phyloP scores from a whole-genome alignment of 2,888 invertebrate species.

The Ganaspis brasiliensis region DNA sequence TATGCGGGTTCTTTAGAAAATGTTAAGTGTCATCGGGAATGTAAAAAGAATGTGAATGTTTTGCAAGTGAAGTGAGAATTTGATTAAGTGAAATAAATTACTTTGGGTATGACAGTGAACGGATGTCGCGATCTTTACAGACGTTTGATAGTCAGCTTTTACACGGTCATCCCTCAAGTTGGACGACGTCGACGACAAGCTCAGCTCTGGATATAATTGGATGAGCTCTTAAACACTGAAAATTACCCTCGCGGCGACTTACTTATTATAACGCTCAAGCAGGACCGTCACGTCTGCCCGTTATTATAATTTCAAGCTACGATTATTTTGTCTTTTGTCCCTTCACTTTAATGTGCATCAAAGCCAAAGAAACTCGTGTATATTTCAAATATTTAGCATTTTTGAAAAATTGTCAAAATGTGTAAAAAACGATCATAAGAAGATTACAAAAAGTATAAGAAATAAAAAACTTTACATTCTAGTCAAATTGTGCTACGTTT shows the following conservation, averaged over 20 bases:
- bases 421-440: no score
- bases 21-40: background rate
- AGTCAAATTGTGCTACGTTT: no score
- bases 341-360: conserved; percentile 58
- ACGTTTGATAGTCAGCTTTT: conserved; percentile 69
- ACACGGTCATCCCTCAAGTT: conserved; percentile 68
- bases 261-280: conserved; percentile 72
- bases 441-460: no score
- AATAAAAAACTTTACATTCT: no score
- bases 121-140: conserved; percentile 56
- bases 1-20: no score
- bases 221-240: conserved; percentile 77
- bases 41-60: background rate
- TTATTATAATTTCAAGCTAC: conserved; percentile 78
- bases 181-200: conserved; percentile 68
- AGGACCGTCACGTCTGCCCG: conserved; percentile 66
- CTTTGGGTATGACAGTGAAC: conserved; percentile 36
- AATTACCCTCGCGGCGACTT: conserved; percentile 77
- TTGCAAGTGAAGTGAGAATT: conserved; percentile 1
- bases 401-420: no score
- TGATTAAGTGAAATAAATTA: conserved; percentile 38
- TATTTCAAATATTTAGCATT: no score
- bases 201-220: conserved; percentile 76
- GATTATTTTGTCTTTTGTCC: conserved; percentile 77
- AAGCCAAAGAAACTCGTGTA: conserved; percentile 72